Evolutionary conservation across 2,888 invertebrate species (phyloP).

Genomic region (Drosophila mercatorum): DNA sequence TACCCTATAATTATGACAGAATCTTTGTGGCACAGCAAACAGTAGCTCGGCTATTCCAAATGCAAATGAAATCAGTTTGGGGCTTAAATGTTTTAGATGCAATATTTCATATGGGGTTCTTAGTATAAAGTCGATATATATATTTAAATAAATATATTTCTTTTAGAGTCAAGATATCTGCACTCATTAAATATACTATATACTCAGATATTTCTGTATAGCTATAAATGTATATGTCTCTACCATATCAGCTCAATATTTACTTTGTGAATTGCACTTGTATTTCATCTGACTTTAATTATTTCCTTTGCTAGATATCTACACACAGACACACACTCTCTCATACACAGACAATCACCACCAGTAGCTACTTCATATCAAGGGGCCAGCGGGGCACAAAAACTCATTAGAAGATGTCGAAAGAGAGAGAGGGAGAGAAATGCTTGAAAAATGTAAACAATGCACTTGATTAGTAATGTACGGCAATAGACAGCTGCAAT

Average conservation of each 20-base stretch:
- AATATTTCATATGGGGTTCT: neutral
- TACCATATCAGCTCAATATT: neutral
- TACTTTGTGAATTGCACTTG: neutral
- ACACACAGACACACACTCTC: neutral
- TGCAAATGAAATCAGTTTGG: conserved; percentile 21
- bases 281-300: neutral
- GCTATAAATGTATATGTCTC: too few species aligned
- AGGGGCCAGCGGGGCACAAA: conserved; percentile 5
- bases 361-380: conserved; percentile 35
- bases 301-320: neutral
- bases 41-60: conserved; percentile 39
- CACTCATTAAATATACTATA: neutral
- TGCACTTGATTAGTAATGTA: conserved; percentile 70
- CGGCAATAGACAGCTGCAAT: conserved; percentile 57
- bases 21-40: conserved; percentile 10
- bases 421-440: conserved; percentile 16
- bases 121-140: neutral
- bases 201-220: neutral
- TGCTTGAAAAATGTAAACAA: conserved; percentile 61
- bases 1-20: conserved; percentile 36
- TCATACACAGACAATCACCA: neutral
- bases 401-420: conserved; percentile 71
- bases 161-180: too few species aligned
- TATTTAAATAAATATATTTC: neutral
- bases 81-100: neutral